Conservation (phyloP, 2,888 invertebrate species). For the Diaprepes abbreviatus region DNA sequence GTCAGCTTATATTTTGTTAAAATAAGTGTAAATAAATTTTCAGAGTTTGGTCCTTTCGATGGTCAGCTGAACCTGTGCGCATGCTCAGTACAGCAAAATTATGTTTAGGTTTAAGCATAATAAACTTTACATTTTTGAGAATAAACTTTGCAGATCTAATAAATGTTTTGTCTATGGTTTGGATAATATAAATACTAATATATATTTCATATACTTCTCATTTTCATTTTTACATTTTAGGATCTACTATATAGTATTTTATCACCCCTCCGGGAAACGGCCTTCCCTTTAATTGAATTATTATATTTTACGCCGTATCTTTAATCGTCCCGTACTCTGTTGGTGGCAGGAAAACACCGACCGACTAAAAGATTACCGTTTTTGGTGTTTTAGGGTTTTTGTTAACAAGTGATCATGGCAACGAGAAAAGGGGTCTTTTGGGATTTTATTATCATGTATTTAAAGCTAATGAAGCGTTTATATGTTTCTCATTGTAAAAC, state of each 20-base stretch:
- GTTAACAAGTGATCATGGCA: not conserved
- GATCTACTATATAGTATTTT: not conserved
- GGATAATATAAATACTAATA: too few species aligned
- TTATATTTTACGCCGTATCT: not conserved
- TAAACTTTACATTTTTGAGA: too few species aligned
- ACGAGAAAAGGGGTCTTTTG: not conserved
- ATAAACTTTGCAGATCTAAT: too few species aligned
- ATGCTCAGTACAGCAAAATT: too few species aligned
- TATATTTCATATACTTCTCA: too few species aligned
- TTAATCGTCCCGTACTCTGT: not conserved
- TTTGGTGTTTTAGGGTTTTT: not conserved
- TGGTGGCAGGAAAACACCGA: constrained; percentile 8
- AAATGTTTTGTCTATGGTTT: too few species aligned
- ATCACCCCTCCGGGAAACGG: not conserved
- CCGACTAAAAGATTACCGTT: constrained; percentile 9
- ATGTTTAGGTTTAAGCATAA: too few species aligned
- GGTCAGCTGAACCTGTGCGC: too few species aligned
- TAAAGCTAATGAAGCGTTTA: not conserved
- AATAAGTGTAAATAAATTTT: too few species aligned
- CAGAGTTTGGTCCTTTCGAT: too few species aligned
- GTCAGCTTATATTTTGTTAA: too few species aligned
- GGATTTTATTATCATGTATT: not conserved
- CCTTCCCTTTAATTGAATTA: constrained; percentile 6
- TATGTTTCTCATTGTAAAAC: not conserved
- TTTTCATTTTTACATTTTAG: too few species aligned